Evolutionary conservation across 1,140 invertebrate genomes (phyloP), one percentile per base, ranked within the genome.

Genomic region (Penaeus vannamei): DNA sequence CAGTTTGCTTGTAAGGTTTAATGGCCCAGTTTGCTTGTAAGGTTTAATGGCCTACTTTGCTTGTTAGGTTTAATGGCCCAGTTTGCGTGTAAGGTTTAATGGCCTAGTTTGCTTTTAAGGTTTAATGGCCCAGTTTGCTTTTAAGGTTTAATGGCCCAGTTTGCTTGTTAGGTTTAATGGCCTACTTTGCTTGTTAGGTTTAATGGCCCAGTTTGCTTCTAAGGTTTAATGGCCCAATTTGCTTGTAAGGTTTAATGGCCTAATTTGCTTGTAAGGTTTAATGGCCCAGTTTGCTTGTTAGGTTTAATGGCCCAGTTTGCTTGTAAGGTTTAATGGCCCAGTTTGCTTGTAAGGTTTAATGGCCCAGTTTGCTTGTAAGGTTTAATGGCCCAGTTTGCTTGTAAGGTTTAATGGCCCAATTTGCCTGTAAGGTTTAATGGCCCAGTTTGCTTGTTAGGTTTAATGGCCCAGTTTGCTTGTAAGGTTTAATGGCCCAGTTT

Each of bases 241-340:
- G 53, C 53, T 17, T 53, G 53, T 53, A n/a, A n/a, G n/a, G n/a
- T n/a, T n/a, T n/a, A n/a, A n/a, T n/a, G n/a, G n/a, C n/a, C n/a
- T n/a, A n/a, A n/a, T n/a, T n/a, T n/a, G n/a, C n/a, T n/a, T n/a
- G 97, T 97, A 93, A 94, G 94, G 92, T 20, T 42, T 36, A 42
- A 20, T 72, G 53, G 53, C 36, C 53, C 14, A 2, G 53, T 53
- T 53, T 17, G 53, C 53, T 17, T 53, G 53, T 53, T n/a, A n/a
- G n/a, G n/a, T n/a, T n/a, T n/a, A n/a, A n/a, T n/a, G n/a, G n/a
- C n/a, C n/a, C n/a, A n/a, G n/a, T n/a, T n/a, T n/a, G n/a, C n/a
- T n/a, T n/a, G 97, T 97, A 93, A 94, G 94, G 92, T 20, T 42
- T 36, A 42, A 20, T 72, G 53, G 53, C 36, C 53, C 14, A 2